These are phyloP conservation scores for Epinotia bilunana DNA, from an alignment of 2,888 invertebrate genomes.

Conservation along the genomic window DNA sequence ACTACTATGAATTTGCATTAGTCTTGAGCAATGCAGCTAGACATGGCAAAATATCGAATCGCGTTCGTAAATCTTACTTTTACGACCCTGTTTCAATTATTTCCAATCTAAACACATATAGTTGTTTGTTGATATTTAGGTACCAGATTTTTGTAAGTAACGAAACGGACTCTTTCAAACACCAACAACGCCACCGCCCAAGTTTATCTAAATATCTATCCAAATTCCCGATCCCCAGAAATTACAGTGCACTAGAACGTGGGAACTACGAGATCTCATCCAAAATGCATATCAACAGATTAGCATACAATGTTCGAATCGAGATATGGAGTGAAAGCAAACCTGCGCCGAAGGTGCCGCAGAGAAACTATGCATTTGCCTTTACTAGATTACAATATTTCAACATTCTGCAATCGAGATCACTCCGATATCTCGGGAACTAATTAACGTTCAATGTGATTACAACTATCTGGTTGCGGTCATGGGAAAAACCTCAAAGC, in stretches of 20 bases:
- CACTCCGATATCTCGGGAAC: constrained; percentile 48
- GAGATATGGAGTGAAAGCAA: constrained; percentile 70
- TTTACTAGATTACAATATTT: constrained; percentile 63
- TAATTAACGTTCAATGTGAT: constrained; percentile 42
- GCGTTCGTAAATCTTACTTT: too few relatives aligned
- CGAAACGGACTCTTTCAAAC: too few relatives aligned
- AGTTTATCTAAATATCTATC: too few relatives aligned
- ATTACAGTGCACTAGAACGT: constrained; percentile 64
- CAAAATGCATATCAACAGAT: constrained; percentile 60
- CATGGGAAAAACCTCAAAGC: constrained; percentile 21
- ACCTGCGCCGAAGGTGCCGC: constrained; percentile 48
- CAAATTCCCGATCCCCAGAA: constrained; percentile 49
- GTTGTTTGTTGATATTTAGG: too few relatives aligned
- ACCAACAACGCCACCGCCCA: too few relatives aligned
- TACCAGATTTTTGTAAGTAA: too few relatives aligned
- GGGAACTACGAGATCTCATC: constrained; percentile 63
- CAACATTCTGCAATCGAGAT: constrained; percentile 65
- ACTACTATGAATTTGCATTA: not conserved
- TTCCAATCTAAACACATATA: too few relatives aligned
- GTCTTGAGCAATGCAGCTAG: constrained; percentile 52
- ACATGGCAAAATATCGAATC: too few relatives aligned
- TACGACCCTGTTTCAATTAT: too few relatives aligned
- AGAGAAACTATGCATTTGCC: constrained; percentile 51
- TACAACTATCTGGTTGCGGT: constrained; percentile 13
- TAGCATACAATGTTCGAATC: constrained; percentile 67